Percentiles rank a stretch among this genome's conserved stretches.
phyloP scores from a whole-genome alignment of 2,113 vertebrate genomes.

The Callipepla squamata region DNA sequence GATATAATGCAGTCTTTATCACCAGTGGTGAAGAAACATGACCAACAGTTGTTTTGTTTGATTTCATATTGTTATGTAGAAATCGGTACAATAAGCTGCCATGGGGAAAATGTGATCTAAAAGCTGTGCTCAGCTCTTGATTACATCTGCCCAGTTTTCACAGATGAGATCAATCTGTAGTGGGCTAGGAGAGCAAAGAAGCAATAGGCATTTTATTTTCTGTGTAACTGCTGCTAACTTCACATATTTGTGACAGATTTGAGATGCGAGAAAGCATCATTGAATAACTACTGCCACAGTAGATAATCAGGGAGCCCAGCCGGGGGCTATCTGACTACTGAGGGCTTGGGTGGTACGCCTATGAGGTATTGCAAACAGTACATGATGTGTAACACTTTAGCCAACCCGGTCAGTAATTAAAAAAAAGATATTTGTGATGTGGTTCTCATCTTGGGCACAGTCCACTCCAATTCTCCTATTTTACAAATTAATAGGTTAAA shows the following conservation, averaged over 20 bases:
- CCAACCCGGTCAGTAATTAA: not conserved
- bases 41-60: not conserved
- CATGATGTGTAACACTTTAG: not conserved
- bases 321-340: accelerated
- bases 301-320: not conserved
- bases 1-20: not conserved
- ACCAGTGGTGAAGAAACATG: not conserved
- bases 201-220: not conserved
- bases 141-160: not conserved
- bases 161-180: not conserved
- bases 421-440: accelerated
- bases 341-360: not conserved
- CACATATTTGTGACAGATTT: not conserved
- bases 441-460: not conserved
- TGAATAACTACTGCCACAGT: accelerated
- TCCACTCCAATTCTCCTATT: not conserved
- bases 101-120: accelerated
- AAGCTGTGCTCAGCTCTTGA: not conserved
- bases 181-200: not conserved
- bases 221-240: not conserved
- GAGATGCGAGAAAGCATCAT: accelerated
- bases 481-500: accelerated
- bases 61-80: not conserved
- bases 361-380: accelerated
- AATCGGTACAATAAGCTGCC: not conserved